A percentile compares a stretch with the other conserved stretches of the same genome.
Conservation (phyloP, 2,113 vertebrate genomes). For the Melanotaenia duboulayi region DNA sequence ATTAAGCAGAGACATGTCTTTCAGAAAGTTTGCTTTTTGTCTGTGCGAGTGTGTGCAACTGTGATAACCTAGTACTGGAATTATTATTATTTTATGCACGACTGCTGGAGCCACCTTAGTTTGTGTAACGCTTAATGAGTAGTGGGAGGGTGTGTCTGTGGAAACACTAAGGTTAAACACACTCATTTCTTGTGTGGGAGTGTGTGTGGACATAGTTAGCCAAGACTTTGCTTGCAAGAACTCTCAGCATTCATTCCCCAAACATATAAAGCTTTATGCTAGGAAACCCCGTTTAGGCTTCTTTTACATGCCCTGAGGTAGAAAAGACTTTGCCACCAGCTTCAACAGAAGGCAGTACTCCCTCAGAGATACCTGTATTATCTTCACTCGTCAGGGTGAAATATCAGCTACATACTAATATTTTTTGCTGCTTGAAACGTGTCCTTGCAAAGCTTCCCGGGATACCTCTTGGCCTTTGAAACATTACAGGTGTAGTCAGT, state of each 20-base stretch:
- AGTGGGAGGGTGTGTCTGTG: conserved; percentile 46
- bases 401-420: conserved; percentile 61
- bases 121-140: conserved; percentile 52
- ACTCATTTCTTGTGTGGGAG: conserved; percentile 58
- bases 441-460: conserved; percentile 41
- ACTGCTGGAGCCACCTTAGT: conserved; percentile 45
- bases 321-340: conserved; percentile 45
- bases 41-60: background rate
- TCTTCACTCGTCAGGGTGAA: conserved; percentile 42
- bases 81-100: conserved; percentile 65
- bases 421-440: conserved; percentile 48
- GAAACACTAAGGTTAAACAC: conserved; percentile 61
- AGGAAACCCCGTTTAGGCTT: conserved; percentile 43
- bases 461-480: conserved; percentile 37
- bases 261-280: conserved; percentile 43
- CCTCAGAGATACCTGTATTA: conserved; percentile 57
- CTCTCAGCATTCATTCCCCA: conserved; percentile 41
- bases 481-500: conserved; percentile 47
- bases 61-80: conserved; percentile 51
- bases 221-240: conserved; percentile 30
- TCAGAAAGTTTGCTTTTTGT: conserved; percentile 53
- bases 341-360: conserved; percentile 61
- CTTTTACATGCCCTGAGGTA: conserved; percentile 29
- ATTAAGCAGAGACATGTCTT: conserved; percentile 70
- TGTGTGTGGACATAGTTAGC: conserved; percentile 57